phyloP scores from a whole-genome alignment of 2,888 invertebrate species.

The Spicauda simplicius region DNA sequence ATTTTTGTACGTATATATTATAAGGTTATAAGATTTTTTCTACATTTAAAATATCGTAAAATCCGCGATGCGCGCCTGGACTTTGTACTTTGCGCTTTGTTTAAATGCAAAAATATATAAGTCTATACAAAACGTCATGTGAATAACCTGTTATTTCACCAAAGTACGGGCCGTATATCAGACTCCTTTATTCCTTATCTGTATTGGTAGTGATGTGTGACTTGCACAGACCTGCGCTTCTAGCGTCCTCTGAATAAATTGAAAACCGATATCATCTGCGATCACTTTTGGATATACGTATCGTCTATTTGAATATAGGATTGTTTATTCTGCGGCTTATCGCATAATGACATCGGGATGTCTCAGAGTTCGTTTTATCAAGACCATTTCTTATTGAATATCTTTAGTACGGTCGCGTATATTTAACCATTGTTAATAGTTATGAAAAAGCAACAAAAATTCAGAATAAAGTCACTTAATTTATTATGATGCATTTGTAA shows the following conservation, averaged over 20 bases:
- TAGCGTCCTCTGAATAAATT: constrained; percentile 46
- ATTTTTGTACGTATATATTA: too few relatives aligned
- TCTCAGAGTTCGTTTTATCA: not conserved
- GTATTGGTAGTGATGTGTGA: not conserved
- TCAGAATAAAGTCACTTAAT: too few relatives aligned
- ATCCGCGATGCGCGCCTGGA: too few relatives aligned
- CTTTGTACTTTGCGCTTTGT: too few relatives aligned
- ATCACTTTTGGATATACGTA: constrained; percentile 37
- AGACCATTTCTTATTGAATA: too few relatives aligned
- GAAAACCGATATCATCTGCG: constrained; percentile 46
- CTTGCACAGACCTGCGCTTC: not conserved
- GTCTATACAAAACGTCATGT: not conserved
- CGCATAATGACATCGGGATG: constrained; percentile 40
- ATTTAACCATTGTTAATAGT: too few relatives aligned
- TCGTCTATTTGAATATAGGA: constrained; percentile 43
- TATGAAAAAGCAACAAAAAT: too few relatives aligned
- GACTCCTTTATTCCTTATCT: not conserved
- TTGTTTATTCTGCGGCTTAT: constrained; percentile 43
- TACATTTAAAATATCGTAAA: too few relatives aligned
- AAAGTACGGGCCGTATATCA: not conserved
- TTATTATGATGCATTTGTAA: too few relatives aligned
- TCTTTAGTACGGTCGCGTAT: too few relatives aligned
- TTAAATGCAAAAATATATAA: too few relatives aligned
- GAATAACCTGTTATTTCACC: not conserved
- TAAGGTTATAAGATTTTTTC: too few relatives aligned